Evolutionary conservation across 2,797 vertebrate genomes (phyloP).

Genomic region (Glossophaga mutica): DNA sequence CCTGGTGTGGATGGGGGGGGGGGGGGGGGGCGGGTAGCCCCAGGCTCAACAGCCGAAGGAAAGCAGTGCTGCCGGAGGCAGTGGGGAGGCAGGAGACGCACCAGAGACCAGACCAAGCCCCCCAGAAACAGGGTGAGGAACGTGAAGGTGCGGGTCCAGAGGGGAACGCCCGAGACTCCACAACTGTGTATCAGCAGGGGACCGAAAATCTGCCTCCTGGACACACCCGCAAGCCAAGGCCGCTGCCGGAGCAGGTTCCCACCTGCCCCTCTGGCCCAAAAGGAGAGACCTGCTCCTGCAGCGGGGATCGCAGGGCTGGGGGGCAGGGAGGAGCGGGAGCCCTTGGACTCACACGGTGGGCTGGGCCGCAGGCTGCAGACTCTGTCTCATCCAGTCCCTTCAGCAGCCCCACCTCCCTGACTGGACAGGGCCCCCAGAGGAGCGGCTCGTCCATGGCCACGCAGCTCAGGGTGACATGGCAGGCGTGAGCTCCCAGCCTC

Average conservation of each 20-base stretch:
- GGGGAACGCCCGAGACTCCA: not conserved
- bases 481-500: fast-evolving
- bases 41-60: not conserved
- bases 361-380: not conserved
- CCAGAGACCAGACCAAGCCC: not conserved
- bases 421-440: fast-evolving
- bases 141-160: not conserved
- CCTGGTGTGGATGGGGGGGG: not conserved
- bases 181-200: not conserved
- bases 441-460: fast-evolving
- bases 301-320: fast-evolving
- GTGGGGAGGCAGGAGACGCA: not conserved
- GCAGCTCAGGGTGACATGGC: not conserved
- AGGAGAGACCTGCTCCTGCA: not conserved
- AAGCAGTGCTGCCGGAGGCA: too few relatives aligned
- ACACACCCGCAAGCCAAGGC: not conserved
- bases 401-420: not conserved
- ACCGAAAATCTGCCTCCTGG: not conserved
- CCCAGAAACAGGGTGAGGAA: too few relatives aligned
- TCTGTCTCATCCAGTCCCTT: not conserved
- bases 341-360: fast-evolving
- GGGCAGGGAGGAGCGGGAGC: not conserved
- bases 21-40: too few relatives aligned
- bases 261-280: too few relatives aligned
- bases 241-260: not conserved